phyloP scores from a whole-genome alignment of 2,888 invertebrate species.

The Microctonus hyperodae region DNA sequence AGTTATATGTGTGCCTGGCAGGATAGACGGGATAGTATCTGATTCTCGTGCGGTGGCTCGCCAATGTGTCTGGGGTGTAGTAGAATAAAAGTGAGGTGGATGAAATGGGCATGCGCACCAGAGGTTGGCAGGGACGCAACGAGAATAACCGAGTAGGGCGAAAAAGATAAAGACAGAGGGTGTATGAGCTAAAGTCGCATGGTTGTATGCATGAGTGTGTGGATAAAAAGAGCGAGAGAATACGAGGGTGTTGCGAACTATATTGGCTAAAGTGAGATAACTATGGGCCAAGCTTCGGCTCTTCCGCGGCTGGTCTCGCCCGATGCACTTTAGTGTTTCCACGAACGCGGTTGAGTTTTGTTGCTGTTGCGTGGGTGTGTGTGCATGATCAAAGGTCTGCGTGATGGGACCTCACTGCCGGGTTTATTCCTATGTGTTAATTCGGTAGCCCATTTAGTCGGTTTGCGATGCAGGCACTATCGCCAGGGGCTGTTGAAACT shows the following conservation, averaged over 20 bases:
- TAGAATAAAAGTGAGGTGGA: slow-evolving; percentile 18
- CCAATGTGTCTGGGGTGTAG: slow-evolving; percentile 27
- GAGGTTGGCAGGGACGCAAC: slow-evolving; percentile 39
- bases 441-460: slow-evolving; percentile 47
- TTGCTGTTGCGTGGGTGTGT: slow-evolving; percentile 35
- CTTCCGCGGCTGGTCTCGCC: slow-evolving; percentile 28
- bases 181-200: slow-evolving; percentile 34
- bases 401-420: slow-evolving; percentile 54
- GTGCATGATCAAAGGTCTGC: slow-evolving; percentile 44
- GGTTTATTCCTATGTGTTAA: slow-evolving; percentile 43
- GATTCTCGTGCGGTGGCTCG: slow-evolving; percentile 18
- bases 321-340: slow-evolving; percentile 36
- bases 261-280: slow-evolving; percentile 12
- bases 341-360: slow-evolving; percentile 58
- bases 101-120: slow-evolving; percentile 42
- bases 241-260: slow-evolving; percentile 18
- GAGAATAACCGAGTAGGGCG: slow-evolving; percentile 6
- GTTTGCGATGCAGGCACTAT: slow-evolving; percentile 32
- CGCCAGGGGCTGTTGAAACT: slow-evolving; percentile 14
- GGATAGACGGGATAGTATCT: slow-evolving; percentile 3
- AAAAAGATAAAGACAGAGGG: slow-evolving; percentile 21
- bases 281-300: slow-evolving; percentile 24
- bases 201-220: slow-evolving; percentile 29
- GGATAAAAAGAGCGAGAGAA: slow-evolving; percentile 24
- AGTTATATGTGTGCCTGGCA: neutral